Conservation (phyloP, 2,797 vertebrate genomes). For the Cygnus olor region DNA sequence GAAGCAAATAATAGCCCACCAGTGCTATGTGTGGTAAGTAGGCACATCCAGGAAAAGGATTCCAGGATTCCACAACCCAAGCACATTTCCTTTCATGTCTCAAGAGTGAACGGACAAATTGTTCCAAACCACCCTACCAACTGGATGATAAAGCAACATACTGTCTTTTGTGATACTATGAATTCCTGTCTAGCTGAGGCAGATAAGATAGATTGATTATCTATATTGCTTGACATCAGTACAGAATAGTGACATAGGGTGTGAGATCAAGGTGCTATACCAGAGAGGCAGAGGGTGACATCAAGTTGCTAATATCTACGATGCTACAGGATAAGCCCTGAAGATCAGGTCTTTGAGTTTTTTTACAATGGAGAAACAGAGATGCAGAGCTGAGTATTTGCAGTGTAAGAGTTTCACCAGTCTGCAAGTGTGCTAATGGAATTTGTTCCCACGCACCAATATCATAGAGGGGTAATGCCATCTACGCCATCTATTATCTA, state of each 20-base stretch:
- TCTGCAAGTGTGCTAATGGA: neutral
- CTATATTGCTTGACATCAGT: slow-evolving; percentile 33
- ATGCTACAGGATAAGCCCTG: neutral
- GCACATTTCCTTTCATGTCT: neutral
- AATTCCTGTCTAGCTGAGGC: slow-evolving; percentile 18
- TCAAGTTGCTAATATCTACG: slow-evolving; percentile 36
- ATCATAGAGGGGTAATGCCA: neutral
- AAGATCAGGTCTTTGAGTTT: slow-evolving; percentile 21
- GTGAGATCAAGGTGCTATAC: neutral
- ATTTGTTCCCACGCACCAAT: neutral
- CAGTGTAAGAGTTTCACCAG: neutral
- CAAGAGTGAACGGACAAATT: neutral
- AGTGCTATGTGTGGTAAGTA: neutral
- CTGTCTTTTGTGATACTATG: neutral
- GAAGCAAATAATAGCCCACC: neutral
- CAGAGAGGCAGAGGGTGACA: neutral
- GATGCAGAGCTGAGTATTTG: neutral
- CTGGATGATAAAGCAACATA: neutral
- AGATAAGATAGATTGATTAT: neutral
- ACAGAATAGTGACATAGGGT: neutral
- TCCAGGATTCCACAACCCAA: neutral
- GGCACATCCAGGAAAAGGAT: neutral
- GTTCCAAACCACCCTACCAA: neutral
- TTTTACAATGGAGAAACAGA: neutral
- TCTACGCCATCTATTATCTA: neutral